phyloP scores from a whole-genome alignment of 1,140 invertebrate genomes.

The Megathymus violae region DNA sequence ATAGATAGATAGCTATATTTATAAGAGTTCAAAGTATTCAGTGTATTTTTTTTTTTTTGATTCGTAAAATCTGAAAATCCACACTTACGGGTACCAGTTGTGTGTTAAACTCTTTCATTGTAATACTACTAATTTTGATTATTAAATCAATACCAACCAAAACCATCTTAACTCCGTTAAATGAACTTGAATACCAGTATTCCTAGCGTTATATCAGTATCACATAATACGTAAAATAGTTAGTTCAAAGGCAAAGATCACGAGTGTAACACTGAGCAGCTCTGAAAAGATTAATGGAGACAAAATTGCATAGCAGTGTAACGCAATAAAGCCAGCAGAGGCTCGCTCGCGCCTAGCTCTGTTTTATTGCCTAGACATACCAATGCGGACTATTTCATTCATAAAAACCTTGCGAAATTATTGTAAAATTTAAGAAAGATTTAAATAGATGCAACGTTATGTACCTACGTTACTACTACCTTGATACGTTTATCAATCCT shows the following conservation, averaged over 20 bases:
- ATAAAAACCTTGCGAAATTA: too few species aligned
- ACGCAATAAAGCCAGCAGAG: conserved; percentile 69
- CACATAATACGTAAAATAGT: conserved; percentile 12
- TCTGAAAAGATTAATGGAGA: conserved; percentile 76
- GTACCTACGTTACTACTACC: too few species aligned
- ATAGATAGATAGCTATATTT: too few species aligned
- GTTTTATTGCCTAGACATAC: conserved; percentile 65
- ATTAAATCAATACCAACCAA: background rate
- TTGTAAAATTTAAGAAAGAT: too few species aligned
- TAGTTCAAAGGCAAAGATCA: conserved; percentile 45
- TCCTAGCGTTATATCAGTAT: background rate
- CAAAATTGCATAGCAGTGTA: conserved; percentile 74
- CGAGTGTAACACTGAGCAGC: conserved; percentile 61
- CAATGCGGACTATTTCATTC: conserved; percentile 43
- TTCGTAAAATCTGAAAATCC: too few species aligned
- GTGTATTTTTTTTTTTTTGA: too few species aligned
- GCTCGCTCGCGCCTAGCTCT: conserved; percentile 52
- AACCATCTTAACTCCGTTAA: background rate
- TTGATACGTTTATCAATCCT: too few species aligned
- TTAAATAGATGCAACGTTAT: too few species aligned
- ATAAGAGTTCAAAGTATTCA: too few species aligned
- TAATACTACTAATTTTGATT: too few species aligned
- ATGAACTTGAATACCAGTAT: conserved; percentile 1
- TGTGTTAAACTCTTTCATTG: too few species aligned
- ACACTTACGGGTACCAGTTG: too few species aligned